phyloP scores from a whole-genome alignment of 2,113 vertebrate species.

The Mormyrus iriodes region DNA sequence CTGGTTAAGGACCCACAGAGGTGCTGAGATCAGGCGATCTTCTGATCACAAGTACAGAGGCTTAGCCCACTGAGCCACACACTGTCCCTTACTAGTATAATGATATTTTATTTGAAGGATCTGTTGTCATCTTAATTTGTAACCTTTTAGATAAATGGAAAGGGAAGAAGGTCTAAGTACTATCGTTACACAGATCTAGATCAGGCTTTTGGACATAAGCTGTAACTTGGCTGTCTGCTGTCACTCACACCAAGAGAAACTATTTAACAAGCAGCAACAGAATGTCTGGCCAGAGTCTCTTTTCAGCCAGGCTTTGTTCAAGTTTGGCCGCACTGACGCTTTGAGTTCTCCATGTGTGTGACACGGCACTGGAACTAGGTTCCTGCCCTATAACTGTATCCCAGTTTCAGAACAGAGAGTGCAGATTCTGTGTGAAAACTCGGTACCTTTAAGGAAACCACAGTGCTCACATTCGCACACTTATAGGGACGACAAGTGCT shows the following conservation, averaged over 20 bases:
- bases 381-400: background rate
- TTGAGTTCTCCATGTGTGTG: background rate
- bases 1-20: no score
- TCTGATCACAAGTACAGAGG: no score
- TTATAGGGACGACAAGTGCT: background rate
- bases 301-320: background rate
- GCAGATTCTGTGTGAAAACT: background rate
- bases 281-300: background rate
- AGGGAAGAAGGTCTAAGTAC: slow-evolving; percentile 3
- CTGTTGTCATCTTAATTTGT: background rate
- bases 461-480: background rate
- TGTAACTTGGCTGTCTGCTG: background rate
- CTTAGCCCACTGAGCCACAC: no score
- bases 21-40: no score
- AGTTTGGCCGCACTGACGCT: background rate
- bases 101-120: background rate
- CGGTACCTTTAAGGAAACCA: background rate
- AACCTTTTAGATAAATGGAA: background rate
- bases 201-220: background rate
- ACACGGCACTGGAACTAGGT: background rate
- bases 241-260: background rate
- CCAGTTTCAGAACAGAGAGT: background rate
- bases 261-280: background rate
- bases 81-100: no score
- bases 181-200: background rate